Percentiles rank a stretch among this genome's conserved stretches.
phyloP scores from a whole-genome alignment of 2,113 vertebrate species.

The Seriola rivoliana region DNA sequence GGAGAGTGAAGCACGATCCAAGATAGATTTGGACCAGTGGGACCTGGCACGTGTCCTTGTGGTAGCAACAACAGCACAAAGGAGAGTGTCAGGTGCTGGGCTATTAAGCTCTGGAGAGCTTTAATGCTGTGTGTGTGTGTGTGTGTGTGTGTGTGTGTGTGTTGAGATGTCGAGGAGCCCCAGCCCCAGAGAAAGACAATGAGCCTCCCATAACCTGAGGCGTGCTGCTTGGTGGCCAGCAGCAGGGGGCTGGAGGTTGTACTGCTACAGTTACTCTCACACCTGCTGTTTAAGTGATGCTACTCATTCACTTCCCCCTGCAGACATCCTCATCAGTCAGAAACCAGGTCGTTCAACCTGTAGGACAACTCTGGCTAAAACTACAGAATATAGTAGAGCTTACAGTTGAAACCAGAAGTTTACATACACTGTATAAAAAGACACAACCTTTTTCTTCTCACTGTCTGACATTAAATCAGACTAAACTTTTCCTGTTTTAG shows the following conservation, averaged over 20 bases:
- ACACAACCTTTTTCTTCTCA: too few relatives aligned
- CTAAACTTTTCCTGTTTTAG: too few relatives aligned
- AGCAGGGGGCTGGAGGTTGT: neutral
- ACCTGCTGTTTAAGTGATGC: neutral
- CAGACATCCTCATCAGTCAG: neutral
- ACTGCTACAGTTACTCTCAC: neutral
- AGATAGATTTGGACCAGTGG: neutral
- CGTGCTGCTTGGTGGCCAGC: neutral
- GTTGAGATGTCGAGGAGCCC: neutral
- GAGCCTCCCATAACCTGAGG: neutral
- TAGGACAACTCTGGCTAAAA: neutral
- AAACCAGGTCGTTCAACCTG: neutral
- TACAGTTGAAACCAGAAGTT: neutral
- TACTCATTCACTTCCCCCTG: neutral
- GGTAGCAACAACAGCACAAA: neutral
- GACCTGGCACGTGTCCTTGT: neutral
- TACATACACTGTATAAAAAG: too few relatives aligned
- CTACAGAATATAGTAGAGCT: neutral
- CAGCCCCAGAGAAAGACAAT: neutral
- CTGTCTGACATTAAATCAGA: too few relatives aligned
- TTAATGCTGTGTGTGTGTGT: conserved; percentile 1
- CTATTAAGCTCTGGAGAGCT: neutral
- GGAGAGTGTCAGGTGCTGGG: neutral
- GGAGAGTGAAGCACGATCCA: neutral
- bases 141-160: neutral